Evolutionary conservation across 2,113 vertebrate genomes (phyloP).

Genomic region (Sigmodon hispidus): DNA sequence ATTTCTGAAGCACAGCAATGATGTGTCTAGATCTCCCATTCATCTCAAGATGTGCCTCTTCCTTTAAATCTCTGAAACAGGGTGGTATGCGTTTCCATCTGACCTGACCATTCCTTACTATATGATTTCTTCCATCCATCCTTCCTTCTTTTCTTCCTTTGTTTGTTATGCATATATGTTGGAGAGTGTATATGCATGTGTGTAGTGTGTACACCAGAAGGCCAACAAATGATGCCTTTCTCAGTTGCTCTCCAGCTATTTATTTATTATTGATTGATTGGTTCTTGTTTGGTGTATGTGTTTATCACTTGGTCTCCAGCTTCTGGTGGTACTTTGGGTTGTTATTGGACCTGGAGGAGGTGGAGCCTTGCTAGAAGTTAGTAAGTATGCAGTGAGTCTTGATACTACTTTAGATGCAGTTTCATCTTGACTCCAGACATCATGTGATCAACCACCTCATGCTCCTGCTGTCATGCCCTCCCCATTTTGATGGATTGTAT

Average conservation of each 20-base stretch:
- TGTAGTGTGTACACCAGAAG: background rate
- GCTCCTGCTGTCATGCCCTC: too few species aligned
- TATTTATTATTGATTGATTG: background rate
- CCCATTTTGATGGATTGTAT: background rate
- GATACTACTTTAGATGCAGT: too few species aligned
- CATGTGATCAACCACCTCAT: background rate
- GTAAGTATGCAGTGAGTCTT: background rate
- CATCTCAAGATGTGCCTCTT: too few species aligned
- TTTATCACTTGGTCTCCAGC: background rate
- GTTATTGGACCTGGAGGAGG: background rate
- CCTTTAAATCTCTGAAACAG: background rate
- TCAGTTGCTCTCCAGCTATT: background rate
- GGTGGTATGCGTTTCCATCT: background rate
- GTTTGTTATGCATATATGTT: background rate
- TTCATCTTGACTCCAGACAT: background rate
- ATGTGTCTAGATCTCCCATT: background rate
- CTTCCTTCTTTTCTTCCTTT: accelerated
- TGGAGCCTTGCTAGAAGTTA: background rate
- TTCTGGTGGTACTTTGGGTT: background rate
- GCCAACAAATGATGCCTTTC: background rate
- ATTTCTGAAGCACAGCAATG: background rate
- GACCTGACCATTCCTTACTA: background rate
- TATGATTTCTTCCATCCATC: background rate
- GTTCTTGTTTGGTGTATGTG: background rate
- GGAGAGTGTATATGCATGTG: background rate